Evolutionary conservation across 2,888 invertebrate genomes (phyloP), one percentile per base, ranked within the genome.

Genomic region (Eupeodes luniger): DNA sequence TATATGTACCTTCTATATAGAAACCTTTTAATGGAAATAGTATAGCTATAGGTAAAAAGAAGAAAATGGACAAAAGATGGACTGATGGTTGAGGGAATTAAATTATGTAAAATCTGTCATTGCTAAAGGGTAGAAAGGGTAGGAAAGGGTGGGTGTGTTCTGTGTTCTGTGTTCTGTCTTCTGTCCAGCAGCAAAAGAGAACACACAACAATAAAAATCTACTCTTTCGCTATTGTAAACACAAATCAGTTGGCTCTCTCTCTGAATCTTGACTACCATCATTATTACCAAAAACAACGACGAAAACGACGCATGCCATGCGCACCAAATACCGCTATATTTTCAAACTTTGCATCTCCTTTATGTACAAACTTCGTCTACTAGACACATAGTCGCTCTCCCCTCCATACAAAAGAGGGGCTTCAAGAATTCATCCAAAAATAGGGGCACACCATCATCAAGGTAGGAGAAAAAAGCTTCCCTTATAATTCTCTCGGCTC

Each of bases 31-130:
- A 53, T 57, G 12, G 27, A 55, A 55, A 55, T 5, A 55, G 5
- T 47, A 11, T 12, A 44, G 10, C 10, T 11, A 27, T 27, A 27
- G 27, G 27, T 27, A 27, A 27, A 27, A 27, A 47, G 12, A 47
- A 47, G n/a, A 51, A 51, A 49, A 49, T 14, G 5, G n/a, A 5
- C n/a, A n/a, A 49, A 12, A 49, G 55, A n/a, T 4, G 6, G 7
- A 16, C 27, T 19, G n/a, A 67, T 27, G 34, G 14, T n/a, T 11
- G 27, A 70, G 44, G 36, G 53, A 84, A 87, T 81, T 67, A 70
- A 85, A 81, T 88, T 88, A 88, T 88, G 81, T 85, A 88, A 88
- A 88, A 85, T 84, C 81, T 62, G 51, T 62, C 76, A 83, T 16
- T 40, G 10, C 19, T 12, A 12, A 5, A 27, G 2, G 5, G 12